A percentile compares a stretch with the other conserved stretches of the same genome.
Conservation (phyloP, 2,888 invertebrate species). For the Alcis repandata region DNA sequence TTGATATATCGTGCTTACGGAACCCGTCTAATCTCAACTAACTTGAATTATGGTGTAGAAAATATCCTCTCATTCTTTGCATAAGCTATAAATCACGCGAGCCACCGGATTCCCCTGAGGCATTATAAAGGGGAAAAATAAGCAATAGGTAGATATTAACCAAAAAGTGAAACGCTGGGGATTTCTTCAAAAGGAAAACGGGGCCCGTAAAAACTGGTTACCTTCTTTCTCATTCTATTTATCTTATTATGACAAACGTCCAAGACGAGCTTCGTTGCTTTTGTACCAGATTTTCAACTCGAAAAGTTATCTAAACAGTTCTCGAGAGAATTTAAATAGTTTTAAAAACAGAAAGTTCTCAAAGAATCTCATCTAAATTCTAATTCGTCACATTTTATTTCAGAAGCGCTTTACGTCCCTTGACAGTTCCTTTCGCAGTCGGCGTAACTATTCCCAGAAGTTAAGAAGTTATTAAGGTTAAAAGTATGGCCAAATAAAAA, state of each 20-base stretch:
- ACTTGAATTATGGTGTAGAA: conserved; percentile 82
- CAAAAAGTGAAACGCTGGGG: conserved; percentile 64
- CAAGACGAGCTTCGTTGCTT: conserved; percentile 14
- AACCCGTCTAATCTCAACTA: conserved; percentile 80
- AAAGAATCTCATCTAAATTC: conserved; percentile 43
- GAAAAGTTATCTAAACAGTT: conserved; percentile 21
- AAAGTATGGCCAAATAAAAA: conserved; percentile 59
- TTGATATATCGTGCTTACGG: conserved; percentile 73
- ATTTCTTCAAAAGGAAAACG: conserved; percentile 51
- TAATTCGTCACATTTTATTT: conserved; percentile 49
- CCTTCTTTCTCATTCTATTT: conserved; percentile 23
- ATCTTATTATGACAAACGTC: conserved; percentile 35
- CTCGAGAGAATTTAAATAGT: conserved; percentile 23
- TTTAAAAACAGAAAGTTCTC: conserved; percentile 16
- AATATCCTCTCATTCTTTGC: conserved; percentile 83
- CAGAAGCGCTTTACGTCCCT: conserved; percentile 48
- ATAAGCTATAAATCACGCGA: conserved; percentile 82
- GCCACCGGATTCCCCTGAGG: conserved; percentile 75
- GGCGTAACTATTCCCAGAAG: conserved; percentile 55
- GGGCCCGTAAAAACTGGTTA: conserved; percentile 34
- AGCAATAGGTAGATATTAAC: conserved; percentile 78
- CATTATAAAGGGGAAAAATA: conserved; percentile 77
- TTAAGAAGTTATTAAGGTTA: conserved; percentile 62
- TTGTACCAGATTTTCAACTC: conserved; percentile 17
- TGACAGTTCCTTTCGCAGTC: conserved; percentile 47